Conservation (phyloP, 2,888 invertebrate species). For the Drosophila meridionalis region DNA sequence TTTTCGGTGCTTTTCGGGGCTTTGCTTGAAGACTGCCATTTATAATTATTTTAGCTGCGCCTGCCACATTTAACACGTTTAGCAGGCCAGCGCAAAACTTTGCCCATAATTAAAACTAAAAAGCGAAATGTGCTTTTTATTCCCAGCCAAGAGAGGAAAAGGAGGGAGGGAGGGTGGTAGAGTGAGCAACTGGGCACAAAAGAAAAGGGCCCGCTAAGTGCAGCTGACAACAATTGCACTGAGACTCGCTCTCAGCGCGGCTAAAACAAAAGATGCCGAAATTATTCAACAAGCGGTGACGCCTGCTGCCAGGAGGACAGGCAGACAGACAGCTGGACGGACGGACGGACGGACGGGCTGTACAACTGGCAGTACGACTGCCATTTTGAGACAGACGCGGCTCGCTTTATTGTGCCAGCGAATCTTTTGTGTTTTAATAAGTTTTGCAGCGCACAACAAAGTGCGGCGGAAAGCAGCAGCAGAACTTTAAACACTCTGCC, state of each 20-base stretch:
- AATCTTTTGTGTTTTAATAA: conserved; percentile 69
- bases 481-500: conserved; percentile 52
- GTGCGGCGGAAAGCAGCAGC: conserved; percentile 33
- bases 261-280: conserved; percentile 70
- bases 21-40: conserved; percentile 38
- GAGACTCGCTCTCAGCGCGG: conserved; percentile 22
- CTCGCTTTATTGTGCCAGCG: conserved; percentile 32
- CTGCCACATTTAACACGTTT: conserved; percentile 62
- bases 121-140: conserved; percentile 66
- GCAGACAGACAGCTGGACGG: background rate
- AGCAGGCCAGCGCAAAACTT: conserved; percentile 65
- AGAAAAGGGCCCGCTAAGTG: conserved; percentile 57
- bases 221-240: conserved; percentile 72
- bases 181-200: conserved; percentile 13
- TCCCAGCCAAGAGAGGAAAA: background rate
- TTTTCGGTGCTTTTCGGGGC: background rate
- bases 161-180: background rate
- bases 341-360: background rate
- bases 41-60: conserved; percentile 58
- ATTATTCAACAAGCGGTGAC: conserved; percentile 70
- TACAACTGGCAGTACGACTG: conserved; percentile 39
- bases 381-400: conserved; percentile 46
- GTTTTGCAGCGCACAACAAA: conserved; percentile 66
- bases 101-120: conserved; percentile 72
- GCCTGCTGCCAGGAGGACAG: conserved; percentile 50